Base-by-base conservation (phyloP, 2,888 invertebrate genomes). In the Sceliomorpha sp. region DNA sequence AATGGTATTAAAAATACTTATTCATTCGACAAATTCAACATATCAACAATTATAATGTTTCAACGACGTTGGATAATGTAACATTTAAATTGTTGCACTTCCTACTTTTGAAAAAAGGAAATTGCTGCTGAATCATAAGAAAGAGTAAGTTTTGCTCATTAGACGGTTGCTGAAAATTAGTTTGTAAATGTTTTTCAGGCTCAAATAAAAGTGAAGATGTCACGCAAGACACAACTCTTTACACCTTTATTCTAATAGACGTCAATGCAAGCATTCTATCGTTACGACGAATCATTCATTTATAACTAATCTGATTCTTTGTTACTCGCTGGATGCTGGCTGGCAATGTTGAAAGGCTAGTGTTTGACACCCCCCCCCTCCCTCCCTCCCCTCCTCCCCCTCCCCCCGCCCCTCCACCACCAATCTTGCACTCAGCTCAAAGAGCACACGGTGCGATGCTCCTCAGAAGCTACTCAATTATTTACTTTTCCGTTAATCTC, bases 181-280 rank as follows among this genome's bases (percentile, higher is more conserved):
- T 59, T 51, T 36, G 48, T 40, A 37, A 48, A 59, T 53, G 59
- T 60, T 67, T 59, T 55, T 44, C 36, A 47, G 17, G 39, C 42
- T 51, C 32, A 39, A 31, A 8, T 20, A 51, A 53, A 51, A 53
- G 45, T 15, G 13, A 24, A 36, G 1, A 14, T 8, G 51, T 58
- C 40, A 26, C 9, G 50, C 45, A 55, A 32, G 44, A 42, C 39
- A 31, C 27, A 36, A 20, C 37, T 48, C 40, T 37, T 66, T 68
- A 53, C 31, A 20, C 31, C 12, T 44, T 14, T 29, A 13, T 32
- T 27, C 34, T 60, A 55, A 60, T 56, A 51, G 50, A 56, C 39
- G 60, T 45, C 51, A 68, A 62, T 62, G 56, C 50, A 34, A 34
- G 51, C 32, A 51, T 47, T 47, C 60, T 60, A 60, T 56, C 60